Conservation (phyloP, 2,797 vertebrate species). For the Peromyscus aztecus region DNA sequence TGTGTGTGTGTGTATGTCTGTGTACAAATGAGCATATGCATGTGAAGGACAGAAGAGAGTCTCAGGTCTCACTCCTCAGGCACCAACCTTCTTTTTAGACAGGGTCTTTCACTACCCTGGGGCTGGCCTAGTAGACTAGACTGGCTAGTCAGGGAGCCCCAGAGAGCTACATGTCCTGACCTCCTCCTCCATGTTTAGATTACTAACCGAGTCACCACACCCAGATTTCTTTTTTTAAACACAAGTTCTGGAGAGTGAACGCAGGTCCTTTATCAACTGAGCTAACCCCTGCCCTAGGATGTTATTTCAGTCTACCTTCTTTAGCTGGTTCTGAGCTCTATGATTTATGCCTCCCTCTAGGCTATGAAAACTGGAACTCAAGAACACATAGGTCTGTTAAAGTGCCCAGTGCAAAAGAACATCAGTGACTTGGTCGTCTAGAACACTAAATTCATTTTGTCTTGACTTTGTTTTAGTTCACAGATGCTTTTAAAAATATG, state of each 20-base stretch:
- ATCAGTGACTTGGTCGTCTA: not conserved
- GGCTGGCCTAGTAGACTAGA: not conserved
- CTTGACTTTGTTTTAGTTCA: slow-evolving; percentile 13
- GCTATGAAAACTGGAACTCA: not conserved
- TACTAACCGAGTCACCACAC: not conserved
- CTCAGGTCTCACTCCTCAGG: not conserved
- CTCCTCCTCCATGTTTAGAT: not conserved
- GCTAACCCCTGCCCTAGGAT: not conserved
- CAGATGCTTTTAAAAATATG: slow-evolving; percentile 31
- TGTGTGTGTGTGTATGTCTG: not conserved
- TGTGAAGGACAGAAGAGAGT: not conserved
- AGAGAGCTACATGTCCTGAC: not conserved
- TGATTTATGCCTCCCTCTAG: not conserved
- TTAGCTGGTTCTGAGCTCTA: not conserved
- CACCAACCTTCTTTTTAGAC: not conserved
- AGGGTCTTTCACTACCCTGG: not conserved
- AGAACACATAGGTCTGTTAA: not conserved
- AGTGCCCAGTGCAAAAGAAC: not conserved
- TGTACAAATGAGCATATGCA: not conserved
- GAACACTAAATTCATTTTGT: slow-evolving; percentile 3
- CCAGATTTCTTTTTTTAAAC: not conserved
- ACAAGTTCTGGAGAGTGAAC: not conserved
- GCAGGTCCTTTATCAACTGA: not conserved
- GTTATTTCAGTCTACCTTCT: not conserved
- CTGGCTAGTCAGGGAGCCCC: not conserved